These are phyloP conservation scores for Hesperia comma DNA, from an alignment of 2,888 invertebrate species.

Conservation along the genomic window DNA sequence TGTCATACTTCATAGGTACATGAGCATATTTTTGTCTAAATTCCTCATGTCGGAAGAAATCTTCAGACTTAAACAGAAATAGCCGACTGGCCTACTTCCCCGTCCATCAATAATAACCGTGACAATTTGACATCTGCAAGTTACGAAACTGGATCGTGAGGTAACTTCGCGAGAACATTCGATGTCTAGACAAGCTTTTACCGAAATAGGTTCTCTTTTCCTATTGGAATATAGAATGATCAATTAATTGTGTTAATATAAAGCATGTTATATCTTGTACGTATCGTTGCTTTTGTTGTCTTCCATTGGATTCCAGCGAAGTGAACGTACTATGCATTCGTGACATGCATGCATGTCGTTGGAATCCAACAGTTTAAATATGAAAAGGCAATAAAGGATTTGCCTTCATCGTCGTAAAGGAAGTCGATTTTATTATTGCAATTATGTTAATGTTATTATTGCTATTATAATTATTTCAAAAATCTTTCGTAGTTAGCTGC, in stretches of 20 bases:
- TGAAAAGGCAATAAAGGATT: too few species aligned
- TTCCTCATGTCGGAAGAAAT: slow-evolving; percentile 6
- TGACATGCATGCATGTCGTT: too few species aligned
- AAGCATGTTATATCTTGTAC: too few species aligned
- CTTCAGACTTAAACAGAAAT: slow-evolving; percentile 12
- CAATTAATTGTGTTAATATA: background rate
- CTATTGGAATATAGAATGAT: slow-evolving; percentile 7
- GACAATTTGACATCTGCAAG: slow-evolving; percentile 29
- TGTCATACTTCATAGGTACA: too few species aligned
- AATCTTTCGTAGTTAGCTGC: too few species aligned
- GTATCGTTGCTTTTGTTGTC: background rate
- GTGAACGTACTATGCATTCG: too few species aligned
- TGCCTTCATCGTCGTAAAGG: too few species aligned
- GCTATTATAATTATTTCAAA: too few species aligned
- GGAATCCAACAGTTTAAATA: too few species aligned
- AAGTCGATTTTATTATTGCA: too few species aligned
- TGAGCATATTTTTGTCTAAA: slow-evolving; percentile 6
- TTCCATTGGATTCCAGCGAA: too few species aligned
- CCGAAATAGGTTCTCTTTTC: slow-evolving; percentile 1
- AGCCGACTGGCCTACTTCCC: slow-evolving; percentile 20
- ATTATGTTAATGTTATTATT: too few species aligned
- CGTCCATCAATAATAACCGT: slow-evolving; percentile 29
- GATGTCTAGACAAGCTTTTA: slow-evolving; percentile 25
- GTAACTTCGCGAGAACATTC: slow-evolving; percentile 12
- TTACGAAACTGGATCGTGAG: slow-evolving; percentile 18